Percentiles rank a stretch among this genome's conserved stretches.
Evolutionary conservation across 2,113 vertebrate genomes (phyloP).

Genomic region (Origma solitaria): DNA sequence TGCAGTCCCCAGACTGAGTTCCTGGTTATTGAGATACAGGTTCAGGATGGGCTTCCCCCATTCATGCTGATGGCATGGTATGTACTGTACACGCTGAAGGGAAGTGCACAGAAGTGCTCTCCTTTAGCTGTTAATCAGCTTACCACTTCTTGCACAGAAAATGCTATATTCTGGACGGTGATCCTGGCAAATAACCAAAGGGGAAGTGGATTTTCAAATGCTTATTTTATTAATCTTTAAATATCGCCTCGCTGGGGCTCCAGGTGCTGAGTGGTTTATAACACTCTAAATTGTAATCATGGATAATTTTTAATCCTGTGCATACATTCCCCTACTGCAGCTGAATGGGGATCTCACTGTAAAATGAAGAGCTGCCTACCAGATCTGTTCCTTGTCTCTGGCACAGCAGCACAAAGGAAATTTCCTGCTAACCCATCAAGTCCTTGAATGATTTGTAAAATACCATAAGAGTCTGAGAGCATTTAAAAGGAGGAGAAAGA

Average conservation of each 20-base stretch:
- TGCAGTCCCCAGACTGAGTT: not conserved
- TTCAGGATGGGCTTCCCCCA: not conserved
- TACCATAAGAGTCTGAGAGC: conserved; percentile 1
- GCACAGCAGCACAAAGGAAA: conserved; percentile 38
- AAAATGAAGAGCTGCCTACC: conserved; percentile 33
- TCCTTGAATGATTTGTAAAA: conserved; percentile 50
- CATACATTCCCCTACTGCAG: conserved; percentile 10
- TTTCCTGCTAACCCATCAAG: conserved; percentile 45
- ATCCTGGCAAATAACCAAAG: conserved; percentile 56
- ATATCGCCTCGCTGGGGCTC: not conserved
- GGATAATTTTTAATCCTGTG: conserved; percentile 59
- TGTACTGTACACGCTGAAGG: not conserved
- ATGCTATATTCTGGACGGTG: conserved; percentile 40
- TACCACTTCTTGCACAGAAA: conserved; percentile 7
- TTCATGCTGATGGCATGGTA: not conserved
- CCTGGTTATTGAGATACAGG: not conserved
- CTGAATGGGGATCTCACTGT: not conserved
- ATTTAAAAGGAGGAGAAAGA: conserved; percentile 42
- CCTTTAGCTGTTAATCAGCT: conserved; percentile 53
- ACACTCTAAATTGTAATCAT: conserved; percentile 56
- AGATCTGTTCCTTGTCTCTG: not conserved
- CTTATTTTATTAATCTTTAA: conserved; percentile 65
- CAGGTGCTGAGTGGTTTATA: conserved; percentile 66
- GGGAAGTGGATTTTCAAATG: conserved; percentile 64
- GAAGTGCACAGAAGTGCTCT: not conserved